A percentile compares a stretch with the other conserved stretches of the same genome.
Conservation (phyloP, 2,888 invertebrate species). For the Nudaria mundana region DNA sequence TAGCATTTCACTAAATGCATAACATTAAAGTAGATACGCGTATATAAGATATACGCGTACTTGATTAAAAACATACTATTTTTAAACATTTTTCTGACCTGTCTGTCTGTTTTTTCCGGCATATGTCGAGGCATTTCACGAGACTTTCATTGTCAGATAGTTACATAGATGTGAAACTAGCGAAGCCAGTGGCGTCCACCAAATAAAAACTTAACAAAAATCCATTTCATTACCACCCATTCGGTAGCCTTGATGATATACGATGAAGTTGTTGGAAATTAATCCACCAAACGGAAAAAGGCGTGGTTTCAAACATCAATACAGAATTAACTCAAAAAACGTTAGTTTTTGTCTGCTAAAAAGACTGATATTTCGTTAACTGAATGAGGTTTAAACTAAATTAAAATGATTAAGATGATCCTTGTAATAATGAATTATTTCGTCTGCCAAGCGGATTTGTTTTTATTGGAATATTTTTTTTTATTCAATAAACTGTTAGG, state of each 20-base stretch:
- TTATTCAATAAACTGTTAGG: background rate
- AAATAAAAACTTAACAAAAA: no score
- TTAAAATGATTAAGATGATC: conserved; percentile 35
- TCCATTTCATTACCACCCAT: no score
- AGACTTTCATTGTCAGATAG: no score
- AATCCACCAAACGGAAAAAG: conserved; percentile 48
- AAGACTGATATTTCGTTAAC: conserved; percentile 33
- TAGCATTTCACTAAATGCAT: no score
- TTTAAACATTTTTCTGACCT: no score
- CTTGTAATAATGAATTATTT: conserved; percentile 50
- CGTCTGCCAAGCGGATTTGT: conserved; percentile 31
- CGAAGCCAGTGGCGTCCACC: no score
- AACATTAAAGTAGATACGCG: no score
- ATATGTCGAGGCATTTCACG: no score
- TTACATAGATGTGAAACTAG: no score
- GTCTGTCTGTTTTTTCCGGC: no score
- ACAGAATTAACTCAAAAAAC: conserved; percentile 40
- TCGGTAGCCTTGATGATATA: conserved; percentile 61
- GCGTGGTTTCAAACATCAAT: conserved; percentile 50
- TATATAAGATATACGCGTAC: no score
- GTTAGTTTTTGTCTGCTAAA: conserved; percentile 22
- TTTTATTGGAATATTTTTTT: conserved; percentile 12
- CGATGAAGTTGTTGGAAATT: conserved; percentile 56
- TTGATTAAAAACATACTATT: no score
- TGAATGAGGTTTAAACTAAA: conserved; percentile 38